Base-by-base conservation (phyloP, 2,113 vertebrate species). In the Trematomus loennbergii region DNA sequence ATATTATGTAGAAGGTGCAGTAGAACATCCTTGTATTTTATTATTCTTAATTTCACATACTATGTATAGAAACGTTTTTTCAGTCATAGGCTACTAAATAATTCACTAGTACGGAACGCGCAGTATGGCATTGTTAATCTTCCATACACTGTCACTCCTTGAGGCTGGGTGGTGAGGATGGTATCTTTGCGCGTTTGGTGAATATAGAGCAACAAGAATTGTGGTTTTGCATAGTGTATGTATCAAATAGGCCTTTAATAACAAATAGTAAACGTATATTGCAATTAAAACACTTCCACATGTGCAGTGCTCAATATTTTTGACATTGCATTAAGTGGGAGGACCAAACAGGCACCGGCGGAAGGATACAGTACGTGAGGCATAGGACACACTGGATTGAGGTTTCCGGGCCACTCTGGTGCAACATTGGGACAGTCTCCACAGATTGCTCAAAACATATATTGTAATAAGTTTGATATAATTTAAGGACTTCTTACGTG, bases 321-420 rank as follows among this genome's bases (percentile, higher is more conserved):
- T 40, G 43, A 13, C 12, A 33, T 15, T 6, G 40, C 13, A 10
- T 2, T 15, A 15, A 46, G 48, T 65, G 36, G 67, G 69, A 68
- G 49, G 69, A 57, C 73, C 54, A 52, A 18, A 43, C 25, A 33
- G 25, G 61, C 20, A 52, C 16, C 7, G 18, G 92, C 90, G 92
- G 89, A 93, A n/a, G 89, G 89, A 91, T 90, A 92, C 71, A 12
- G 3, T 8, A 18, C 29, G 49, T 5, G 17, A 57, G 12, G 29
- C 72, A 45, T 15, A 79, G 36, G 65, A 33, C 75, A 20, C 71
- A 46, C 46, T 82, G 65, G 63, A 63, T 83, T 77, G 60, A 83
- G 86, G 71, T 89, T 80, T 91, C 79, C 74, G 83, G 61, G 61
- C 61, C 43, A 69, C 81, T 86, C 81, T 25, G 18, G 54, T 52